Percentiles rank a stretch among this genome's conserved stretches.
Conservation (phyloP, 2,113 vertebrate species). For the Zeus faber region DNA sequence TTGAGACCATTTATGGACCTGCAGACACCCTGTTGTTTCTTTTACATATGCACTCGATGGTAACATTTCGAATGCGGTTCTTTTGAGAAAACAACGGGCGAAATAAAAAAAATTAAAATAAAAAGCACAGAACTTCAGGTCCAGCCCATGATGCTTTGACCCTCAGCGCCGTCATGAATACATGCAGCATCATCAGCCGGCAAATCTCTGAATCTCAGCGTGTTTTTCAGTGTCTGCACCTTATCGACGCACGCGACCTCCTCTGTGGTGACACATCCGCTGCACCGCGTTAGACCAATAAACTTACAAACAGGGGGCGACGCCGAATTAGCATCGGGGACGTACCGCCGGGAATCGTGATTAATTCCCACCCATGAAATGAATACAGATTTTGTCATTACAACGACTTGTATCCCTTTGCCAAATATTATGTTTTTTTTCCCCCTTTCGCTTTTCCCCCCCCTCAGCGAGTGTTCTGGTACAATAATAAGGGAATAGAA, state of each 20-base stretch:
- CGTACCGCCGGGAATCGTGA: constrained; percentile 57
- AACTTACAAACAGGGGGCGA: constrained; percentile 57
- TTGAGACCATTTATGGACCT: too few relatives aligned
- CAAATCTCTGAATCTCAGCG: constrained; percentile 56
- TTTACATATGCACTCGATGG: too few relatives aligned
- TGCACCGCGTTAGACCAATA: constrained; percentile 67
- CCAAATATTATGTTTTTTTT: constrained; percentile 71
- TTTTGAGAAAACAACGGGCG: too few relatives aligned
- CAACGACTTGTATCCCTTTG: constrained; percentile 59
- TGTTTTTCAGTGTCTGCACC: constrained; percentile 60
- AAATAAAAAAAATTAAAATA: too few relatives aligned
- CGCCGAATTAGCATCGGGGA: constrained; percentile 68
- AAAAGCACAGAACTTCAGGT: too few relatives aligned
- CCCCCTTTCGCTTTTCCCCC: constrained; percentile 29
- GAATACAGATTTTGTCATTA: constrained; percentile 82
- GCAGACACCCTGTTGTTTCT: too few relatives aligned
- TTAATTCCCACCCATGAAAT: constrained; percentile 71
- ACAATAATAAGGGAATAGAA: constrained; percentile 71
- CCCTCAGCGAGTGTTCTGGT: constrained; percentile 52
- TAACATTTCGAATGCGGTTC: too few relatives aligned
- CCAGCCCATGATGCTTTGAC: constrained; percentile 61
- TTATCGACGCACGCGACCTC: constrained; percentile 58
- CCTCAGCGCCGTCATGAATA: constrained; percentile 60
- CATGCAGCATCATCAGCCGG: constrained; percentile 68
- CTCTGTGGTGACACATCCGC: constrained; percentile 74